Percentiles rank a stretch among this genome's conserved stretches.
Conservation (phyloP, 2,113 vertebrate genomes). For the Parus major region DNA sequence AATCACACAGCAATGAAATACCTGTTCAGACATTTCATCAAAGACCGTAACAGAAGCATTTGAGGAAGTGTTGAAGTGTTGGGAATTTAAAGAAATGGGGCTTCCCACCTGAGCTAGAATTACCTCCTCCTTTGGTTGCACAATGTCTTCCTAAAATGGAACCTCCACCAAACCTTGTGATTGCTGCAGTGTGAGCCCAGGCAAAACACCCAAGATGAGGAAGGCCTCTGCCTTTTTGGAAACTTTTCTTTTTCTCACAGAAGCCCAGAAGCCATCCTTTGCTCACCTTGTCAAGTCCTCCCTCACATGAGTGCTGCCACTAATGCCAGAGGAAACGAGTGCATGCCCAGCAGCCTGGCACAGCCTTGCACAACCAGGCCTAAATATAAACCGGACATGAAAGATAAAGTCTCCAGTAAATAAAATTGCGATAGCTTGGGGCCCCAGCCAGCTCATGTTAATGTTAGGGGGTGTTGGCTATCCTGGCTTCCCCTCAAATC, state of each 20-base stretch:
- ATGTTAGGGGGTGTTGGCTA: neutral
- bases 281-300: neutral
- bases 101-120: neutral
- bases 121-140: neutral
- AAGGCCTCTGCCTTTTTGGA: neutral
- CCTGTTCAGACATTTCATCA: neutral
- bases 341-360: neutral
- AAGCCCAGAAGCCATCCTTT: neutral
- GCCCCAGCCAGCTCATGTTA: neutral
- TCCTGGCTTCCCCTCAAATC: neutral
- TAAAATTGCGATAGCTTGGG: neutral
- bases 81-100: neutral
- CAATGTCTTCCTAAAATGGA: neutral
- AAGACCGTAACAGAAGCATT: neutral
- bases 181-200: neutral
- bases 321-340: neutral
- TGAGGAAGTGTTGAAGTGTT: neutral
- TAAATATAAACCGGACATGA: neutral
- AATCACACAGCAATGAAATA: neutral
- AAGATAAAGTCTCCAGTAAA: slow-evolving; percentile 13
- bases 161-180: neutral
- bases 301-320: neutral
- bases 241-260: neutral
- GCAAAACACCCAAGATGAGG: fast-evolving
- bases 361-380: neutral